Evolutionary conservation across 1,140 invertebrate genomes (phyloP), one percentile per base, ranked within the genome.

Genomic region (Drosophila mojavensis): DNA sequence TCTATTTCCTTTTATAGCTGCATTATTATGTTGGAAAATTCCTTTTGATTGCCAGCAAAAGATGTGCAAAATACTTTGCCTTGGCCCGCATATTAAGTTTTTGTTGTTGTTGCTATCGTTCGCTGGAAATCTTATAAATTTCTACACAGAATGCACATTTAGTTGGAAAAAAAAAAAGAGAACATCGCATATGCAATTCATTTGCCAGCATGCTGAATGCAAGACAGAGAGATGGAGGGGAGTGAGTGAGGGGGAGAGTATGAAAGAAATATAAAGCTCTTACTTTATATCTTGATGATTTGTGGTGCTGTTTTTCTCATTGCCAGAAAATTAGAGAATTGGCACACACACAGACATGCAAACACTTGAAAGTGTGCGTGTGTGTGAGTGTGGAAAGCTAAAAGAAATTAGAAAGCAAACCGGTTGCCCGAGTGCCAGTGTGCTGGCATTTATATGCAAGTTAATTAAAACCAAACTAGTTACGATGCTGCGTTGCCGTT

Each of bases 401-500:
- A 82, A 82, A 79, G 79, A 88, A 88, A 88, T 88, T 88, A 80
- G 83, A 88, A 88, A 88, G 83, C 84, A 89, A 89, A 88, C 83
- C 59, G 84, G 83, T 89, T 88, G 60, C 50, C 47, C 33, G 33
- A 70, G 63, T 63, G 62, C 61, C 20, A 24, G 20, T 24, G 76
- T 66, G 47, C 79, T 83, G 82, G 76, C 79, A 88, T 80, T 84
- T 84, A 83, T 80, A 69, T 80, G 81, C 77, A 63, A 88, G 83
- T 86, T 88, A 88, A 89, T 88, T 88, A 88, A 88, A 88, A 89
- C 84, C 83, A 88, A 88, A 89, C 83, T 88, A 80, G 82, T 79
- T 86, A 68, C 64, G 60, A 45, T 33, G 50, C 72, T 82, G 83
- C 71, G 59, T 70, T 62, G 66, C 50, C 76, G 26, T 73, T 68